Evolutionary conservation across 2,797 vertebrate genomes (phyloP).

Genomic region (Phrynocephalus guinanensis): DNA sequence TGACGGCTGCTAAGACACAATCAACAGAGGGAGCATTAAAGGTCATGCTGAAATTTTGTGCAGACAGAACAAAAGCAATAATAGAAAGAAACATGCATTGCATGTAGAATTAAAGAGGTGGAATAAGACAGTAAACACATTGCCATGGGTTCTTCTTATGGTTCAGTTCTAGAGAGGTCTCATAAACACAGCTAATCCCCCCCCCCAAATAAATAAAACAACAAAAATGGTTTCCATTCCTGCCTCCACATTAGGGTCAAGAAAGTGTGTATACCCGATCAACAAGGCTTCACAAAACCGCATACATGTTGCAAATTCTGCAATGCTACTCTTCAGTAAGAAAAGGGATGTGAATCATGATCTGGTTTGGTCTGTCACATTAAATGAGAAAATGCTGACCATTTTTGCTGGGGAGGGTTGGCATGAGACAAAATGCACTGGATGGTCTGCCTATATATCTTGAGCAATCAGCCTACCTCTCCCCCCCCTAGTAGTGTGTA

Average conservation of each 20-base stretch:
- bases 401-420: too few relatives aligned
- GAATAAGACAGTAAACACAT: slow-evolving; percentile 18
- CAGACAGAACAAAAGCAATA: slow-evolving; percentile 36
- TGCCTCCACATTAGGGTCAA: neutral
- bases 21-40: slow-evolving; percentile 30
- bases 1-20: slow-evolving; percentile 15
- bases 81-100: slow-evolving; percentile 35
- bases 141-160: neutral
- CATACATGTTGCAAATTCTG: neutral
- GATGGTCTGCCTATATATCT: too few relatives aligned
- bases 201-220: too few relatives aligned
- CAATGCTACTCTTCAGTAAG: neutral
- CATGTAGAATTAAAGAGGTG: slow-evolving; percentile 35
- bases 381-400: neutral
- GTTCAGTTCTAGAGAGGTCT: neutral
- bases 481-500: too few relatives aligned
- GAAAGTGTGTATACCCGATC: neutral
- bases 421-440: too few relatives aligned
- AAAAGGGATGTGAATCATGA: neutral
- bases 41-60: slow-evolving; percentile 41
- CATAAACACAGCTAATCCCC: slow-evolving; percentile 7
- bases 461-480: too few relatives aligned
- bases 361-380: slow-evolving; percentile 7
- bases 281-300: neutral
- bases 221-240: neutral